Evolutionary conservation across 2,113 vertebrate species (phyloP).

Genomic region (Theristicus caerulescens): DNA sequence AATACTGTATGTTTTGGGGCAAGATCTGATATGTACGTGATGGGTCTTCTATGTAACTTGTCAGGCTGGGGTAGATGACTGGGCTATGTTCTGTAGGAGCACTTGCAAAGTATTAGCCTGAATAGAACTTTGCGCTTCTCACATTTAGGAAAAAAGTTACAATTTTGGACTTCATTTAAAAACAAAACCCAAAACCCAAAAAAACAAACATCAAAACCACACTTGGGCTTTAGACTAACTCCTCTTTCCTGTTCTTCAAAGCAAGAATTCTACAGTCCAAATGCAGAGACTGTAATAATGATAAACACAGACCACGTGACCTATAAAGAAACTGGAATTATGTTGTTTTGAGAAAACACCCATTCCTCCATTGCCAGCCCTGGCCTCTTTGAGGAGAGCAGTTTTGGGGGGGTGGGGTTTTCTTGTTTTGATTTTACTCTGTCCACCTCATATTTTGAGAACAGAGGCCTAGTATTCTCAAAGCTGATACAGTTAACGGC

Average conservation of each 20-base stretch:
- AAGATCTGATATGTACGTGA: neutral
- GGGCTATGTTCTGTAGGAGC: neutral
- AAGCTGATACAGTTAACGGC: neutral
- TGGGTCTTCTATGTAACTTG: neutral
- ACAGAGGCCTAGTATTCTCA: neutral
- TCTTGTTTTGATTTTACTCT: neutral
- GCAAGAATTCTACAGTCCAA: neutral
- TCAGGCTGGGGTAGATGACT: neutral
- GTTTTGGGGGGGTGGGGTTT: neutral
- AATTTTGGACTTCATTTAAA: neutral
- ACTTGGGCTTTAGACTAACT: neutral
- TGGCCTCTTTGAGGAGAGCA: neutral
- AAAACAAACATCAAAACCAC: neutral
- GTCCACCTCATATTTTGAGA: neutral
- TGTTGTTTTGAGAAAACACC: neutral
- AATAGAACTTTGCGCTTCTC: neutral
- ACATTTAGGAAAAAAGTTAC: neutral
- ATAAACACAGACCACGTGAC: neutral
- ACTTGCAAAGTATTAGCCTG: neutral
- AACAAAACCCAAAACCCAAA: neutral
- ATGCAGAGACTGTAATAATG: neutral
- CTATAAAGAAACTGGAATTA: neutral
- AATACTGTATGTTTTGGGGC: neutral
- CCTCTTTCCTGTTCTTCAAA: neutral
- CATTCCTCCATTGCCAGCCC: neutral